A percentile compares a stretch with the other conserved stretches of the same genome.
These are phyloP conservation scores for Pocillopora grandis DNA, from an alignment of 92 coral and sea anemone species.

Conservation along the genomic window DNA sequence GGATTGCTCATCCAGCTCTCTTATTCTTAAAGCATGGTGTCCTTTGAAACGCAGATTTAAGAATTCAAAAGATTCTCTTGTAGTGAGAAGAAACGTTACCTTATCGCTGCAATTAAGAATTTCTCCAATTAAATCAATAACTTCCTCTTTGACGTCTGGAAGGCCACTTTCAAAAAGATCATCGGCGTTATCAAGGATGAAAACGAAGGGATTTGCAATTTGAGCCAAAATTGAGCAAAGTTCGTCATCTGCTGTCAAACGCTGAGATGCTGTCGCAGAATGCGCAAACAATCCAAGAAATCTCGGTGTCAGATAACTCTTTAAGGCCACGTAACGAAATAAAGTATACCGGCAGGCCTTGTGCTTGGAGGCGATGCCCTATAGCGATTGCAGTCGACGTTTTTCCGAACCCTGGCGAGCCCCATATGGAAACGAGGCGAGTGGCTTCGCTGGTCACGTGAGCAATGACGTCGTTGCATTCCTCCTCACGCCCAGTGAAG, in stretches of 20 bases:
- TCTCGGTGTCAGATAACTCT: slow-evolving; percentile 29
- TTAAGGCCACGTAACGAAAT: slow-evolving; percentile 27
- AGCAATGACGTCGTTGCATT: no score
- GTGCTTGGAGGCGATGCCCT: slow-evolving; percentile 31
- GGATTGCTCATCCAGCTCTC: slow-evolving; percentile 8
- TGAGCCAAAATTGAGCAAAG: slow-evolving; percentile 17
- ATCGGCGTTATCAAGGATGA: slow-evolving; percentile 49
- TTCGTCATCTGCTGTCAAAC: slow-evolving; percentile 8
- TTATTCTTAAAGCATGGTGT: slow-evolving; percentile 21
- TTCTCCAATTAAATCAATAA: slow-evolving; percentile 25
- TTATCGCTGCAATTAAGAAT: slow-evolving; percentile 14
- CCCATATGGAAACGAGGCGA: slow-evolving; percentile 32
- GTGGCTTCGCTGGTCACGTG: not conserved
- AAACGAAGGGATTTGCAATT: not conserved
- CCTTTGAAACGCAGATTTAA: slow-evolving; percentile 9
- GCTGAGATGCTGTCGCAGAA: not conserved
- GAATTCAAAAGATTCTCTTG: slow-evolving; percentile 27
- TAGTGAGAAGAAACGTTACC: slow-evolving; percentile 20
- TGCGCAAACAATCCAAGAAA: not conserved
- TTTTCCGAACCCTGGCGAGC: slow-evolving; percentile 11
- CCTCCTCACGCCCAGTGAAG: no score
- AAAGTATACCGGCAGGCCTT: slow-evolving; percentile 35
- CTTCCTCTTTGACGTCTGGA: slow-evolving; percentile 21
- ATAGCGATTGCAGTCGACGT: slow-evolving; percentile 24
- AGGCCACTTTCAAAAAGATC: slow-evolving; percentile 30